Conservation (phyloP, 2,113 vertebrate genomes). For the Dascyllus trimaculatus region DNA sequence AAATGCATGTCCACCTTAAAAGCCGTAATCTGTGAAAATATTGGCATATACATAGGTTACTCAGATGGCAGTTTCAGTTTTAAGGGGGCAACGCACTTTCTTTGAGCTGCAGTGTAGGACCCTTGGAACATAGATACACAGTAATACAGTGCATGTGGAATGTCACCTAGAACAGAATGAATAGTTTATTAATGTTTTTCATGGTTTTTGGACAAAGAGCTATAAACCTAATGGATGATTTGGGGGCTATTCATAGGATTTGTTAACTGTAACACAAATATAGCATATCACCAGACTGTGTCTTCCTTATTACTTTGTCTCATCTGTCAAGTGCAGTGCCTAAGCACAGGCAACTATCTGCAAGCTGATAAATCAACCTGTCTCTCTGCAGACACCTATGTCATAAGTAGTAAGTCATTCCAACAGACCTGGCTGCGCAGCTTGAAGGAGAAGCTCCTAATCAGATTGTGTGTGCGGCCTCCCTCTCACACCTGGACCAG, state of each 20-base stretch:
- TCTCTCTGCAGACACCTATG: slow-evolving; percentile 32
- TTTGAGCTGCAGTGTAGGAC: too few species aligned
- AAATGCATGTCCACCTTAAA: too few species aligned
- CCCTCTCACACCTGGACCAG: slow-evolving; percentile 76
- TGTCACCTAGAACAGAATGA: too few species aligned
- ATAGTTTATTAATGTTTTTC: too few species aligned
- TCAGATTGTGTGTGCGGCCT: slow-evolving; percentile 31
- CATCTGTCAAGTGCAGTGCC: neutral
- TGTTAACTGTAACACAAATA: neutral
- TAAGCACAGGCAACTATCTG: neutral
- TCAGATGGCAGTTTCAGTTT: too few species aligned
- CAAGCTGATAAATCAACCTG: slow-evolving; percentile 41
- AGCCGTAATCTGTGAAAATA: too few species aligned
- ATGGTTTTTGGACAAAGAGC: too few species aligned
- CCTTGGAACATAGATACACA: too few species aligned
- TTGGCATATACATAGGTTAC: too few species aligned
- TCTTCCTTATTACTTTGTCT: neutral
- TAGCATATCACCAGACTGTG: neutral
- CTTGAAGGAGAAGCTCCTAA: slow-evolving; percentile 39
- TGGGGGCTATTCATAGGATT: neutral
- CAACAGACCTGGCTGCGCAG: slow-evolving; percentile 19
- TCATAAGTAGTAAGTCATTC: slow-evolving; percentile 45
- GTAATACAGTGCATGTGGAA: too few species aligned
- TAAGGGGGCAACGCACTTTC: too few species aligned
- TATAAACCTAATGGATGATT: neutral